Conservation (phyloP, 1,140 invertebrate genomes). For the Zaprionus taronus region DNA sequence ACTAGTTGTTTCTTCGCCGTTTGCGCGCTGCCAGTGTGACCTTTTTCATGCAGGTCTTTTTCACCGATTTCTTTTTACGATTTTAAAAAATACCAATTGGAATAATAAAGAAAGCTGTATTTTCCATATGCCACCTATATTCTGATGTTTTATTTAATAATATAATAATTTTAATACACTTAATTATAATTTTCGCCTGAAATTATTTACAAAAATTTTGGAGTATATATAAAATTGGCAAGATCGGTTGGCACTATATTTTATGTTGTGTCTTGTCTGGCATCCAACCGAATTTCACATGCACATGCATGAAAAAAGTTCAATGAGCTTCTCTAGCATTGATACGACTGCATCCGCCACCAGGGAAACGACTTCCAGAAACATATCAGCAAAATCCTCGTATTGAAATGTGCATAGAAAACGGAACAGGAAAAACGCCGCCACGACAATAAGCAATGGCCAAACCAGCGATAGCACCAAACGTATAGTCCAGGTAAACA, state of each 20-base stretch:
- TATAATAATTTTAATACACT: not conserved
- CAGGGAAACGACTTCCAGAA: not conserved
- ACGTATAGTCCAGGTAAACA: constrained; percentile 23
- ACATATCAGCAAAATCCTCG: constrained; percentile 23
- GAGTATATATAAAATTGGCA: not conserved
- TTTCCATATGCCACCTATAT: not conserved
- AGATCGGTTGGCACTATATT: not conserved
- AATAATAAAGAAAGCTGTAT: not conserved
- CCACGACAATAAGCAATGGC: constrained; percentile 44
- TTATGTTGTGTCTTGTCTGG: not conserved
- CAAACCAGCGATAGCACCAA: constrained; percentile 48
- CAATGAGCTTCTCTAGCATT: not conserved
- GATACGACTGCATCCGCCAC: constrained; percentile 2
- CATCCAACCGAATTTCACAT: not conserved
- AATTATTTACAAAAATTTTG: constrained; percentile 7
- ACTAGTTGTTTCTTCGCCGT: not conserved
- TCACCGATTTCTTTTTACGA: not conserved
- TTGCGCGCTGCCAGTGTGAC: constrained; percentile 18
- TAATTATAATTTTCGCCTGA: constrained; percentile 3
- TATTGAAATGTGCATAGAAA: constrained; percentile 19
- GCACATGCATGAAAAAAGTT: not conserved
- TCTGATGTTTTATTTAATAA: not conserved
- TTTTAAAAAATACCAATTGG: constrained; percentile 7
- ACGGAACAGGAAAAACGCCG: constrained; percentile 37
- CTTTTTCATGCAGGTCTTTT: not conserved